These are phyloP conservation scores for Trachelus stipa DNA, from an alignment of 2,888 invertebrate species.

Conservation along the genomic window DNA sequence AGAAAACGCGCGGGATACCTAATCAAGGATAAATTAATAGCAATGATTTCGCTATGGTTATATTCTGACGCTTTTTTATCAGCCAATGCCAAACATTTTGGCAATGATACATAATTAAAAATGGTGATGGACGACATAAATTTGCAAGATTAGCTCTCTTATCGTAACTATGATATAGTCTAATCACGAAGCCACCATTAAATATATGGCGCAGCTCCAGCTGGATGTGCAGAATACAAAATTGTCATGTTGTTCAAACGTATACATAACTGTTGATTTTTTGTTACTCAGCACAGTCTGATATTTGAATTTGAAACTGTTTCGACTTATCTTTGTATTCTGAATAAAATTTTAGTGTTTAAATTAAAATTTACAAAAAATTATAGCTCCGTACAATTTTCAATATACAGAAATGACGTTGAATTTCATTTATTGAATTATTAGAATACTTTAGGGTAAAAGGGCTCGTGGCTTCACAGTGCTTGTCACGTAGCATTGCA, in stretches of 20 bases:
- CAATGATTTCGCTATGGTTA: background rate
- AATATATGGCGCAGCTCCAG: slow-evolving; percentile 36
- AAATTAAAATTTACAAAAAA: background rate
- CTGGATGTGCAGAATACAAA: slow-evolving; percentile 35
- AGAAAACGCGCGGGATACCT: background rate
- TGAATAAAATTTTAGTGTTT: too few species aligned
- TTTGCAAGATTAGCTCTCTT: background rate
- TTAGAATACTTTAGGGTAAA: background rate
- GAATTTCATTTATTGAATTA: background rate
- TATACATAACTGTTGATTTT: background rate
- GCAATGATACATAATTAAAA: background rate
- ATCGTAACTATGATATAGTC: background rate
- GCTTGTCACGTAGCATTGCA: slow-evolving; percentile 19
- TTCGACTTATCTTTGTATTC: too few species aligned
- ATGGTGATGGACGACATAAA: background rate
- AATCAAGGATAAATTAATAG: background rate
- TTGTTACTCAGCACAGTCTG: background rate
- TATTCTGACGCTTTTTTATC: background rate
- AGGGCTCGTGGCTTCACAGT: slow-evolving; percentile 5
- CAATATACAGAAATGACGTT: background rate
- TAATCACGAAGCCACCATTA: slow-evolving; percentile 37
- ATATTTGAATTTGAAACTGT: background rate
- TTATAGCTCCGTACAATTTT: slow-evolving; percentile 5
- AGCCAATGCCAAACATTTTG: background rate
- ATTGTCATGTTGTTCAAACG: slow-evolving; percentile 10